Base-by-base conservation (phyloP, 2,888 invertebrate species). In the Lasioglossum vierecki region DNA sequence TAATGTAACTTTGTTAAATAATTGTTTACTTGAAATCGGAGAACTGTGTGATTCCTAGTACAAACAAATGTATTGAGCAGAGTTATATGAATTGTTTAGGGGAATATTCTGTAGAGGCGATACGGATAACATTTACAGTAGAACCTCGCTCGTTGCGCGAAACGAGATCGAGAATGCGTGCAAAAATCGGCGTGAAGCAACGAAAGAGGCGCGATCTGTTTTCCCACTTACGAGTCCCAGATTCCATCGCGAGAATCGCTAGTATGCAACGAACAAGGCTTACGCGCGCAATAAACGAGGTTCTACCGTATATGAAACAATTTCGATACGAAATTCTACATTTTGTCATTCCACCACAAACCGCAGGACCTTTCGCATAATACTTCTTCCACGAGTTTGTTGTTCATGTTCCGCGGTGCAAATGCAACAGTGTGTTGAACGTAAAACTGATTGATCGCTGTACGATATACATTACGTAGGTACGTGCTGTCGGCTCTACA, bases 401-500 rank as follows among this genome's bases (percentile, higher is more conserved):
- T 75, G 80, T 73, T 78, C 57, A 26, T 63, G 26, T 83, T 74
- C 57, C 68, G 53, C 26, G 41, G 63, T 76, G 70, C 75, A 73
- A 80, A 78, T 73, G 35, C 76, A 78, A 79, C 73, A 39, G 57
- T 80, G 66, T 72, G 53, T 63, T 13, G 18, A 71, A 79, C 77
- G 13, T 35, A 71, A 79, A 76, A 66, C 22, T 71, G 77, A 83
- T 74, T 68, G 30, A 80, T 53, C 73, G n/a, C 75, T 76, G 80
- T 57, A 66, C 63, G 46, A 79, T 86, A 77, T 44, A 81, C 70
- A 60, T 68, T 72, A n/a, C 30, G 46, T 71, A 73, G 15, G 30
- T 75, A 83, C 68, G 78, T 70, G 71, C 81, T 86, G 80, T 74
- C 70, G 75, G 71, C n/a, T n/a, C 85, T 85, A 82, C 80, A 63